phyloP scores from a whole-genome alignment of 1,140 invertebrate species.

The Apolygus lucorum region DNA sequence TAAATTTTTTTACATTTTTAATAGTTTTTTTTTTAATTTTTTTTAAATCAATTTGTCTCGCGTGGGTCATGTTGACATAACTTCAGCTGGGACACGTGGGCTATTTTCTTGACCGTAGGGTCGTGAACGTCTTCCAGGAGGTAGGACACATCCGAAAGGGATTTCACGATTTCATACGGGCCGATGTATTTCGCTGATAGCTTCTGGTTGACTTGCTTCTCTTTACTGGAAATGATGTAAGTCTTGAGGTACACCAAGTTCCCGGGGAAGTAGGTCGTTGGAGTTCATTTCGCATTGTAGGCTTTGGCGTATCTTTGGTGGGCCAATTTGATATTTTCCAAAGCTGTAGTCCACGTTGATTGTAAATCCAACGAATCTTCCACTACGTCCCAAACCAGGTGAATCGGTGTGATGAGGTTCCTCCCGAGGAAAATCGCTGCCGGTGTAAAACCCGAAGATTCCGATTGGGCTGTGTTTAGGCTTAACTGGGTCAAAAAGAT shows the following conservation, averaged over 20 bases:
- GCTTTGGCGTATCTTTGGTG: background rate
- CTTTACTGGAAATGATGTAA: background rate
- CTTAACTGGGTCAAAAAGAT: background rate
- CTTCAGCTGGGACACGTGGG: background rate
- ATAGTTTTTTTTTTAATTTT: background rate
- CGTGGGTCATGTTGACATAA: background rate
- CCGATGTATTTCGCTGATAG: background rate
- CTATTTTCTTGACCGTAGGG: background rate
- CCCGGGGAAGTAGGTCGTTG: background rate
- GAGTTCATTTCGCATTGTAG: background rate
- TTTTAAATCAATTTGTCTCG: background rate
- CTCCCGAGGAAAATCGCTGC: background rate
- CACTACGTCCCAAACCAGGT: background rate
- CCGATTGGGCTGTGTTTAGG: background rate
- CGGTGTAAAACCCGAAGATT: slow-evolving; percentile 3
- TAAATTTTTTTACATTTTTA: background rate
- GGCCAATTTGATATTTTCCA: background rate
- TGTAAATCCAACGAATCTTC: background rate
- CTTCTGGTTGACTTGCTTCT: background rate
- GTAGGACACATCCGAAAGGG: too few relatives aligned
- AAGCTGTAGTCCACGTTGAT: background rate
- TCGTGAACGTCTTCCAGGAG: background rate
- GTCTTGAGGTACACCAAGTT: background rate
- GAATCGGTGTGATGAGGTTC: background rate
- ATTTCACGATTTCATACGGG: slow-evolving; percentile 1